Percentiles rank a stretch among this genome's conserved stretches.
Conservation (phyloP, 2,113 vertebrate species). For the Zapornia atra region DNA sequence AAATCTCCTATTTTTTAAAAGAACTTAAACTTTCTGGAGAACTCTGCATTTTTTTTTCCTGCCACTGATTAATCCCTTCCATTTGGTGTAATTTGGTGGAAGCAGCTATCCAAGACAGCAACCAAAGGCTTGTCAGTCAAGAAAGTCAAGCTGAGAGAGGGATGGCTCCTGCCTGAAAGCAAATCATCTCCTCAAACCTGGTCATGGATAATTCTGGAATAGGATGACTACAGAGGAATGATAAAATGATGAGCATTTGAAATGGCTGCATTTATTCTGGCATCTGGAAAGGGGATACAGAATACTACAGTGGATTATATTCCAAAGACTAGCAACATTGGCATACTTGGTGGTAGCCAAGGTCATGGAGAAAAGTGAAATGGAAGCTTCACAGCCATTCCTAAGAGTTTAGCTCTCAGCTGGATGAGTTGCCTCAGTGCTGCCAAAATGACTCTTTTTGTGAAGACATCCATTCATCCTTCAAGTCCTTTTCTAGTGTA, state of each 20-base stretch:
- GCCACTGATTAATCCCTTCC: constrained; percentile 25
- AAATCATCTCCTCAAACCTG: neutral
- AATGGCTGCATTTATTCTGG: neutral
- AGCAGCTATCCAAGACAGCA: neutral
- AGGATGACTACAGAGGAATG: neutral
- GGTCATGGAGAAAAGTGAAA: neutral
- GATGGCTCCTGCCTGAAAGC: neutral
- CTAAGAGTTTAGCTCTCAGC: neutral
- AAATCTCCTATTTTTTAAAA: constrained; percentile 4
- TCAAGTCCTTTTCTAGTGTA: neutral
- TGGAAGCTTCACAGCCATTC: neutral
- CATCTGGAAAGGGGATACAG: neutral
- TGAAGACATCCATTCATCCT: neutral
- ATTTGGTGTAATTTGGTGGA: neutral
- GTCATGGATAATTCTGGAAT: neutral
- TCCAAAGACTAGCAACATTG: neutral
- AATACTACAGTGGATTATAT: neutral
- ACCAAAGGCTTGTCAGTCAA: neutral
- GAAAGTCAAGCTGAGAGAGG: neutral
- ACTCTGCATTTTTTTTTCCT: neutral
- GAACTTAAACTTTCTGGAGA: constrained; percentile 1
- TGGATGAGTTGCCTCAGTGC: neutral
- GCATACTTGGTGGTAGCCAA: neutral
- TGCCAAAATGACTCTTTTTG: neutral
- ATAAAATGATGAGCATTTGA: neutral